Evolutionary conservation across 2,113 vertebrate genomes (phyloP).

Genomic region (Pitta sordida): DNA sequence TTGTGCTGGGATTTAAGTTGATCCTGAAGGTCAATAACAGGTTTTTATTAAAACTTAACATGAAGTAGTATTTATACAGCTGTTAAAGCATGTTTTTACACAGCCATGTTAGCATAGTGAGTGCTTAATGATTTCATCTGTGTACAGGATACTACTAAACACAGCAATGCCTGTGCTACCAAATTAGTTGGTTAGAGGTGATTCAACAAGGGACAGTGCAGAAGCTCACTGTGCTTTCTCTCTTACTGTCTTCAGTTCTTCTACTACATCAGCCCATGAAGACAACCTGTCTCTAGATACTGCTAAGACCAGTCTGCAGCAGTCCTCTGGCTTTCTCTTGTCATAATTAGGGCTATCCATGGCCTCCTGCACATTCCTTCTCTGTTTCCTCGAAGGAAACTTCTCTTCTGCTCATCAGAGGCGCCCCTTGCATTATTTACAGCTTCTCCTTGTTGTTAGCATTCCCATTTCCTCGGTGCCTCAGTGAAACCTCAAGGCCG

Average conservation of each 20-base stretch:
- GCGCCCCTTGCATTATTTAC: not conserved
- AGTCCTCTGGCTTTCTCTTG: not conserved
- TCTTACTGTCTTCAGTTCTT: not conserved
- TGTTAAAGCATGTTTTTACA: not conserved
- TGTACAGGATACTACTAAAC: not conserved
- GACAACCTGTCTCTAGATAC: not conserved
- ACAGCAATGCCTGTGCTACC: fast-evolving
- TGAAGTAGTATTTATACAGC: not conserved
- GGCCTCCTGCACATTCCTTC: not conserved
- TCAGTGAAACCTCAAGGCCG: not conserved
- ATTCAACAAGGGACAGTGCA: not conserved
- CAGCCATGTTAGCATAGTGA: not conserved
- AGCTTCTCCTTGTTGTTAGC: not conserved
- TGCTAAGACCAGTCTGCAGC: not conserved
- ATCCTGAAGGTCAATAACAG: not conserved
- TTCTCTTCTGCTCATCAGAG: not conserved
- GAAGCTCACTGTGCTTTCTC: not conserved
- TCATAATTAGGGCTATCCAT: not conserved
- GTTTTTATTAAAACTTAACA: not conserved
- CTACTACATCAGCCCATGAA: not conserved
- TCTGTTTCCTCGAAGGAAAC: not conserved
- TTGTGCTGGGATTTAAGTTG: constrained; percentile 4
- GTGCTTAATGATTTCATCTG: not conserved
- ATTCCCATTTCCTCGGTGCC: not conserved
- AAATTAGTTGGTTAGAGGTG: not conserved